Conservation (phyloP, 2,797 vertebrate species). For the Schizopygopsis pylzovi region DNA sequence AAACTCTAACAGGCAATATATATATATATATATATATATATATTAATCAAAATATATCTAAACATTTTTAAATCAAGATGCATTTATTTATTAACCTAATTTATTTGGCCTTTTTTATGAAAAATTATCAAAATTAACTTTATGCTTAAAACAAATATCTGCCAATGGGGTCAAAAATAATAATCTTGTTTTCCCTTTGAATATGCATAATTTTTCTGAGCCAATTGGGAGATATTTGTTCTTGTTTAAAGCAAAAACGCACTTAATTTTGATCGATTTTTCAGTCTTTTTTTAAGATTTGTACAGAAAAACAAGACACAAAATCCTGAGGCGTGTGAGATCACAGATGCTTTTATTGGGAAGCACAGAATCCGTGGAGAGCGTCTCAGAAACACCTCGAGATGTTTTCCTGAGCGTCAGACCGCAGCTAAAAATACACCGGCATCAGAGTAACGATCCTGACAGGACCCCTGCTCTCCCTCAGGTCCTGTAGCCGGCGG, state of each 20-base stretch:
- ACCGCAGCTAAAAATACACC: constrained; percentile 43
- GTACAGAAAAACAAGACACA: not conserved
- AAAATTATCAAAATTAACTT: not conserved
- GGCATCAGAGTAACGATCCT: constrained; percentile 50
- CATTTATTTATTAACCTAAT: no score
- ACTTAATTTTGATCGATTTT: not conserved
- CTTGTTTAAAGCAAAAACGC: not conserved
- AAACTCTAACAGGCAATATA: no score
- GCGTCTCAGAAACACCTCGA: not conserved
- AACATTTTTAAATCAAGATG: no score
- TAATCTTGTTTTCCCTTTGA: not conserved
- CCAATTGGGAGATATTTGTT: not conserved
- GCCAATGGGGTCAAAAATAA: not conserved
- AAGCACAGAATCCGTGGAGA: not conserved
- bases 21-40: no score
- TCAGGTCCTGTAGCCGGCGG: constrained; percentile 34
- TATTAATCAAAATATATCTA: no score
- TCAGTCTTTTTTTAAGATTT: not conserved
- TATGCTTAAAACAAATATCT: not conserved
- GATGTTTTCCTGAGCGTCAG: constrained; percentile 3
- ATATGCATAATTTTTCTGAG: not conserved
- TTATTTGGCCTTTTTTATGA: no score
- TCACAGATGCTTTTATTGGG: not conserved
- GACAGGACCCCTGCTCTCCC: constrained; percentile 29
- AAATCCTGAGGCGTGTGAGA: not conserved